These are phyloP conservation scores for Myotis lucifugus DNA, from an alignment of 2,113 vertebrate genomes.

Conservation along the genomic window DNA sequence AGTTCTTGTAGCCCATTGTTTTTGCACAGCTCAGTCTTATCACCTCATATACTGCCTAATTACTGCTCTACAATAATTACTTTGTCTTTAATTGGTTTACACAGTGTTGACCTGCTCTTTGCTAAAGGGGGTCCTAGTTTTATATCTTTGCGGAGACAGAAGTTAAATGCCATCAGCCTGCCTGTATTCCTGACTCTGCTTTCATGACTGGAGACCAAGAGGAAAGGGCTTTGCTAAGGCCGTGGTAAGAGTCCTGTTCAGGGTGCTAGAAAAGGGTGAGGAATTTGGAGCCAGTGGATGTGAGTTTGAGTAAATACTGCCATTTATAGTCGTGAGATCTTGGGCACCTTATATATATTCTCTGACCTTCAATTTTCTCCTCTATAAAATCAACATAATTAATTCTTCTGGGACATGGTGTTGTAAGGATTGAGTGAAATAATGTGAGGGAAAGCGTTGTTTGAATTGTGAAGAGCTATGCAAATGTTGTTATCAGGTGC, in stretches of 20 bases:
- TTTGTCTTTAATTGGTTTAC: background rate
- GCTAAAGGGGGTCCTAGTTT: background rate
- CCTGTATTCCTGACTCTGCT: background rate
- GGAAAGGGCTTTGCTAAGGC: background rate
- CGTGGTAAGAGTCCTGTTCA: background rate
- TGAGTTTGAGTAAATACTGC: background rate
- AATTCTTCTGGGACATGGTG: background rate
- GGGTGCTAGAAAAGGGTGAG: background rate
- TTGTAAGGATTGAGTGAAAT: background rate
- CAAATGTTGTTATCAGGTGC: background rate
- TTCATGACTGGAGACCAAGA: background rate
- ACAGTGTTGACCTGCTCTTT: background rate
- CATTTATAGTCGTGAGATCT: background rate
- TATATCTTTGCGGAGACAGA: background rate
- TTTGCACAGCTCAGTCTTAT: background rate
- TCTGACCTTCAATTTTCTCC: slow-evolving; percentile 1
- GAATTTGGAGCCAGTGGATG: background rate
- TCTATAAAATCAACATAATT: background rate
- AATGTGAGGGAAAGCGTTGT: background rate
- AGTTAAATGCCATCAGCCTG: background rate
- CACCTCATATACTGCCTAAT: background rate
- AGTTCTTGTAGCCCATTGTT: slow-evolving; percentile 14
- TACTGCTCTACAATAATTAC: background rate
- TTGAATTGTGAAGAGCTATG: background rate
- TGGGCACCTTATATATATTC: background rate